Conservation (phyloP, 2,888 invertebrate species). For the Abscondita cerata region DNA sequence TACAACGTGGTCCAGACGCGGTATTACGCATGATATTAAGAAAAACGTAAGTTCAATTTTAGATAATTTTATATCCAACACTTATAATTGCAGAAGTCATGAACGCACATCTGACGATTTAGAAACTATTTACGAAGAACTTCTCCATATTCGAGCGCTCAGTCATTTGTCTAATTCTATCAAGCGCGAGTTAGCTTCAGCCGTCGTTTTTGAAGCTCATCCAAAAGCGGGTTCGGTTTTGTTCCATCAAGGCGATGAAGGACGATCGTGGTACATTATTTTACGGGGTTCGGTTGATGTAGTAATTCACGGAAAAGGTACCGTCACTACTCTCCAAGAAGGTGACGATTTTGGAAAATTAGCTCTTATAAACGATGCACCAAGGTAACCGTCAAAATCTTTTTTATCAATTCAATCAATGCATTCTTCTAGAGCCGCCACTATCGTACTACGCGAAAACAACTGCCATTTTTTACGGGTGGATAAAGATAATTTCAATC, state of each 20-base stretch:
- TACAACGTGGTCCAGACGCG: conserved; percentile 79
- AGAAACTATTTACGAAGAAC: conserved; percentile 82
- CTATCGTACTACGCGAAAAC: conserved; percentile 80
- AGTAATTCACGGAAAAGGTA: conserved; percentile 83
- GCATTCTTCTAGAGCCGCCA: conserved; percentile 70
- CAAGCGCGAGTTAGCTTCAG: conserved; percentile 79
- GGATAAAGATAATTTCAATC: conserved; percentile 85
- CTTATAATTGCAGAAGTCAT: conserved; percentile 64
- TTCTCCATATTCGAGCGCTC: conserved; percentile 81
- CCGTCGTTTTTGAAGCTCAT: conserved; percentile 82
- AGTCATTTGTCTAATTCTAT: conserved; percentile 83
- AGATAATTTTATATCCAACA: conserved; percentile 11
- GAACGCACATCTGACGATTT: conserved; percentile 80
- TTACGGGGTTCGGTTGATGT: conserved; percentile 84
- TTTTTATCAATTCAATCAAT: too few species aligned
- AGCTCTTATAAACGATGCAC: conserved; percentile 84
- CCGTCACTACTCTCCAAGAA: conserved; percentile 80
- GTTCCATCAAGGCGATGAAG: conserved; percentile 86
- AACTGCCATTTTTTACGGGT: conserved; percentile 84
- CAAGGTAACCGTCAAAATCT: conserved; percentile 64
- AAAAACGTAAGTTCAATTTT: conserved; percentile 70
- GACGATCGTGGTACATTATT: conserved; percentile 85
- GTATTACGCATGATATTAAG: conserved; percentile 79
- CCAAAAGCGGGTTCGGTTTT: conserved; percentile 77
- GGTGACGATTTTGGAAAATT: conserved; percentile 89